Conservation (phyloP, 2,113 vertebrate species). For the Acrocephalus kingi region DNA sequence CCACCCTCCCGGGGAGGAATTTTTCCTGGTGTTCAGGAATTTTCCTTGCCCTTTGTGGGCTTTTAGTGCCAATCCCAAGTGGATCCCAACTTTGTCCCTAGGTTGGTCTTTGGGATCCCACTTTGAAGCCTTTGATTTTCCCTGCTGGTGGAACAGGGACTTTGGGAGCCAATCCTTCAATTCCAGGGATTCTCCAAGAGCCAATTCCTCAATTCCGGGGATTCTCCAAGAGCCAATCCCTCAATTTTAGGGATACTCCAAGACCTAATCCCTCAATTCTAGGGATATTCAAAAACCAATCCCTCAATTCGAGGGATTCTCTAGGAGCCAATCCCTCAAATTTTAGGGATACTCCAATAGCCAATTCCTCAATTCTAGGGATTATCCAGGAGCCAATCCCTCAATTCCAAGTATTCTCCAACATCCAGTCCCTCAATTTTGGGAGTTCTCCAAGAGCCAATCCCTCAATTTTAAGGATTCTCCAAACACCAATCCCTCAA, state of each 20-base stretch:
- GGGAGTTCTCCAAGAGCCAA: neutral
- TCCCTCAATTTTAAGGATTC: neutral
- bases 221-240: rapidly evolving
- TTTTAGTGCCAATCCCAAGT: neutral
- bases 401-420: neutral
- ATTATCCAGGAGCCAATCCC: rapidly evolving
- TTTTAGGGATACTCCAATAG: rapidly evolving
- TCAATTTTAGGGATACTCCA: rapidly evolving
- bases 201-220: rapidly evolving
- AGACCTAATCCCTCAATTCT: rapidly evolving
- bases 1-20: neutral
- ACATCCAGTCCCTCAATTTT: rapidly evolving
- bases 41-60: neutral
- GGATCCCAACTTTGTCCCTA: neutral
- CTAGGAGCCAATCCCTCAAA: neutral
- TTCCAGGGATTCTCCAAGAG: rapidly evolving
- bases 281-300: too few relatives aligned
- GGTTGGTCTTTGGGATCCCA: neutral
- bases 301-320: rapidly evolving
- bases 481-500: too few relatives aligned
- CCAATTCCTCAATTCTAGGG: neutral
- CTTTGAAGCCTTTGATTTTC: rapidly evolving
- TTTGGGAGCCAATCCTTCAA: neutral
- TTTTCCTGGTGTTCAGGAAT: neutral
- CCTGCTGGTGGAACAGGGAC: neutral